These are phyloP conservation scores for Choloepus hoffmanni DNA, from an alignment of 2,113 vertebrate species.

Conservation along the genomic window DNA sequence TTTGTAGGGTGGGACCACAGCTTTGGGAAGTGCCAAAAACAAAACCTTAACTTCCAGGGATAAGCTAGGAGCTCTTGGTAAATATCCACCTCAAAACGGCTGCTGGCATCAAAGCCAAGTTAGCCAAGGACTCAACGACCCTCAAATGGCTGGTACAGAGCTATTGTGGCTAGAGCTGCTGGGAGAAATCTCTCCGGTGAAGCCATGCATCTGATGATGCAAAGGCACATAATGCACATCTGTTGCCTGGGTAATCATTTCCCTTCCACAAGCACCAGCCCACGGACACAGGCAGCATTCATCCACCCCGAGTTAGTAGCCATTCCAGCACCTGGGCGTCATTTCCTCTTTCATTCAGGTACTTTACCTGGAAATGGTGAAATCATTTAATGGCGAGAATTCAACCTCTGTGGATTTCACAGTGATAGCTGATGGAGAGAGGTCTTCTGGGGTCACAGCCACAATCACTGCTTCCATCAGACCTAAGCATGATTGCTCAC, in stretches of 20 bases:
- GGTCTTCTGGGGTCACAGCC: constrained; percentile 56
- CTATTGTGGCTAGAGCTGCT: background rate
- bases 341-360: constrained; percentile 48
- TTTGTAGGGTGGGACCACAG: background rate
- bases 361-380: constrained; percentile 44
- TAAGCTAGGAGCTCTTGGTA: constrained; percentile 3
- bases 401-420: constrained; percentile 4
- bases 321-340: background rate
- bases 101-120: background rate
- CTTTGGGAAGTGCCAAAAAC: background rate
- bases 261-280: background rate
- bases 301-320: constrained; percentile 25
- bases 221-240: background rate
- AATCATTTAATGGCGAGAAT: constrained; percentile 47
- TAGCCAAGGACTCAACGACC: constrained; percentile 48
- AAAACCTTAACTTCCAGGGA: constrained; percentile 28
- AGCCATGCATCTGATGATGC: background rate
- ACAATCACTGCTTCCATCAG: constrained; percentile 19
- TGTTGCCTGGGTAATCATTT: constrained; percentile 23
- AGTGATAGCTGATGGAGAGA: background rate
- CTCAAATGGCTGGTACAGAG: constrained; percentile 19
- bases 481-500: constrained; percentile 39
- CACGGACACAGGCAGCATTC: background rate
- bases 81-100: background rate
- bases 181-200: constrained; percentile 21